Evolutionary conservation across 2,888 invertebrate genomes (phyloP).

Genomic region (Lymantria monacha): DNA sequence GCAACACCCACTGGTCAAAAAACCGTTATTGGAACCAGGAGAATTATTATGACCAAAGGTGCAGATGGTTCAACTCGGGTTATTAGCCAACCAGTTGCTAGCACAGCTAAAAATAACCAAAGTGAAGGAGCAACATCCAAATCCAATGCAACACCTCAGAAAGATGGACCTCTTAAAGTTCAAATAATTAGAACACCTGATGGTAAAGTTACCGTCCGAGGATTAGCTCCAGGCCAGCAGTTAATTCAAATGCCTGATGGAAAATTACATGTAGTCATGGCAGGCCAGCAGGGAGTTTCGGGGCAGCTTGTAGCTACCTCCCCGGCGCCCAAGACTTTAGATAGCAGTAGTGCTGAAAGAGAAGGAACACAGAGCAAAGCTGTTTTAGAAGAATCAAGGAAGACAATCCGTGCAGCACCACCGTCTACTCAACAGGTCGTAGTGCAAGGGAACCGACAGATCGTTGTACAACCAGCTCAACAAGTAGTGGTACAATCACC

Average conservation of each 20-base stretch:
- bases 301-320: constrained; percentile 71
- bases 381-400: constrained; percentile 23
- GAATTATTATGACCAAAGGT: constrained; percentile 90
- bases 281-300: constrained; percentile 81
- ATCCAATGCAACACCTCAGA: constrained; percentile 51
- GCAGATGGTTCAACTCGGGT: constrained; percentile 86
- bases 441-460: constrained; percentile 52
- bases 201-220: constrained; percentile 95
- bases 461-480: constrained; percentile 59
- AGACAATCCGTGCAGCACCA: constrained; percentile 28
- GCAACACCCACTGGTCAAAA: constrained; percentile 82
- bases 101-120: constrained; percentile 51
- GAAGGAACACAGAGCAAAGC: constrained; percentile 17
- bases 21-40: constrained; percentile 84
- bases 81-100: constrained; percentile 82
- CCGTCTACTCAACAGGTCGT: constrained; percentile 45
- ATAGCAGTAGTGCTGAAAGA: constrained; percentile 24
- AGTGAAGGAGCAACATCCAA: constrained; percentile 57
- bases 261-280: constrained; percentile 91
- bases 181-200: constrained; percentile 95
- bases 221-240: constrained; percentile 95
- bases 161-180: constrained; percentile 87
- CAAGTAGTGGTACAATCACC: constrained; percentile 30
- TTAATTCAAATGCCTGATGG: constrained; percentile 96
- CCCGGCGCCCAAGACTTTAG: constrained; percentile 44